phyloP scores from a whole-genome alignment of 2,113 vertebrate species.

The Psettodes erumei region DNA sequence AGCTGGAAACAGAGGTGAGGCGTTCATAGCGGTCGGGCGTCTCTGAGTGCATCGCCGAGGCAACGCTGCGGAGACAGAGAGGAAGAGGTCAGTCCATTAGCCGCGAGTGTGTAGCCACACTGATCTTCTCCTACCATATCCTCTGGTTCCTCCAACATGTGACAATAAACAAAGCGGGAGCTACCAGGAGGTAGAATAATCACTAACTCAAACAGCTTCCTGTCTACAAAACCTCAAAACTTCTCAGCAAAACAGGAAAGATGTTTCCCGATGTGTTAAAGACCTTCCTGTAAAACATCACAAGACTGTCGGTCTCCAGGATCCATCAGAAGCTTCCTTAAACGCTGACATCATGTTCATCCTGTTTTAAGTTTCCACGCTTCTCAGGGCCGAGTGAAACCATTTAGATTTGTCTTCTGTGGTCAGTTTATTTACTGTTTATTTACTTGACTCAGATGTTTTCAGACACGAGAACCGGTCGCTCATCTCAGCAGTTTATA shows the following conservation, averaged over 20 bases:
- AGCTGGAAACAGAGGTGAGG: slow-evolving; percentile 96
- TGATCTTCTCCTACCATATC: slow-evolving; percentile 54
- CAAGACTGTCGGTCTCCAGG: too few species aligned
- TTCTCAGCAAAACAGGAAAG: neutral
- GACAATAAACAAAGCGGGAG: neutral
- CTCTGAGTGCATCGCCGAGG: slow-evolving; percentile 93
- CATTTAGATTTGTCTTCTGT: too few species aligned
- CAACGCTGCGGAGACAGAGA: slow-evolving; percentile 84
- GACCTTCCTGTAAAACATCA: too few species aligned
- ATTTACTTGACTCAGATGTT: too few species aligned
- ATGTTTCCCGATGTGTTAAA: neutral
- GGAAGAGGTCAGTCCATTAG: slow-evolving; percentile 9
- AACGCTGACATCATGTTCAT: too few species aligned
- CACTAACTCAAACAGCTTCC: neutral
- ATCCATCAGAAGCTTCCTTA: too few species aligned
- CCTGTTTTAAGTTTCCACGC: too few species aligned
- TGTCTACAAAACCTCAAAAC: neutral
- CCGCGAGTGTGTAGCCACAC: neutral
- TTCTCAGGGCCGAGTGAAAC: too few species aligned
- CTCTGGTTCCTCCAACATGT: neutral
- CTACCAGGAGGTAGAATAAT: slow-evolving; percentile 24
- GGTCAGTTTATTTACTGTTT: too few species aligned
- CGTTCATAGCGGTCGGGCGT: slow-evolving; percentile 95
- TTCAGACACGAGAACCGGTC: too few species aligned
- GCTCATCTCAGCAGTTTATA: too few species aligned